Evolutionary conservation across 2,888 invertebrate genomes (phyloP), one percentile per base, ranked within the genome.

Genomic region (Plusia festucae): DNA sequence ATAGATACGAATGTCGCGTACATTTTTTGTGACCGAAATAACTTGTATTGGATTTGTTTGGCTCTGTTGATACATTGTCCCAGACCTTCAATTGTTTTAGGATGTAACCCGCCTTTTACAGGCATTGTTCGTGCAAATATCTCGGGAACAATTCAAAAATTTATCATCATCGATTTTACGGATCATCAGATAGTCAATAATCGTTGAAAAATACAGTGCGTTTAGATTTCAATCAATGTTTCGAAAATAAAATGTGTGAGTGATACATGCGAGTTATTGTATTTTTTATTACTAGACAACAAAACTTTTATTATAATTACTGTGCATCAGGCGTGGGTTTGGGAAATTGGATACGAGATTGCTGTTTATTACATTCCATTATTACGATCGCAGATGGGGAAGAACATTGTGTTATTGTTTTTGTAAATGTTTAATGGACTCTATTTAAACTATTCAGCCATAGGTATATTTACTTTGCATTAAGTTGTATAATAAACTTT

Each of bases 111-210:
- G 30, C 64, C 65, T 53, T 62, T 66, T 66, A 24, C 46, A 57
- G 32, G 53, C 55, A 78, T 80, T 82, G 79, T 82, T 78, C 54
- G 46, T 53, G 76, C 70, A 63, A 77, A 81, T 71, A 77, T 73
- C 46, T 70, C 55, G 57, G 53, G 24, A 65, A 60, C 60, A 57
- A 70, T 78, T 68, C 52, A 24, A 69, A 72, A 80, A 64, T 18
- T 61, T 61, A 67, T 53, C 18, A 46, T 58, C 56, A 56, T 65
- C 60, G 52, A 69, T 73, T 71, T 64, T 54, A 69, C 56, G 75
- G 70, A 60, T 61, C 72, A 81, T 73, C 53, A 59, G 20, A 58
- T 62, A 65, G 34, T 58, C 62, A 80, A 76, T 81, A 73, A 34
- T 20, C 70, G 61, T 22, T 74, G 18, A 68, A 68, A 58, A 67